phyloP scores from a whole-genome alignment of 2,113 vertebrate species.

The Oceanodroma tethys region DNA sequence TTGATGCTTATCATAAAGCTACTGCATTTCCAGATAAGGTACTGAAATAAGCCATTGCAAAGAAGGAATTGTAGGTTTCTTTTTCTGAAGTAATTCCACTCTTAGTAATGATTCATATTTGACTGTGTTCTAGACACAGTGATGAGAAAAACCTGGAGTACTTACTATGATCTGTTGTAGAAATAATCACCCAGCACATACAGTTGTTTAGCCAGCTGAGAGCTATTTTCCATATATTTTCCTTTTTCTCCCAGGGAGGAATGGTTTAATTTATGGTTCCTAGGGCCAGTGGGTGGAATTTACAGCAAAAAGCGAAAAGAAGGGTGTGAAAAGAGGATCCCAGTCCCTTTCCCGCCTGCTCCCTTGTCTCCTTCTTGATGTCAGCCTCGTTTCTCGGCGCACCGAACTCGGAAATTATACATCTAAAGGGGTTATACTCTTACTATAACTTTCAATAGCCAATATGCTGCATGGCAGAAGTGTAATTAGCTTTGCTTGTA shows the following conservation, averaged over 20 bases:
- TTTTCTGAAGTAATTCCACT: not conserved
- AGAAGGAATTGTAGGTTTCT: not conserved
- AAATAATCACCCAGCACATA: not conserved
- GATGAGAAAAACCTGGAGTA: not conserved
- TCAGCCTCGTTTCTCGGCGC: not conserved
- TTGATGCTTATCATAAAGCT: not conserved
- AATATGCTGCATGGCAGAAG: not conserved
- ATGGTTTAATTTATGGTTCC: not conserved
- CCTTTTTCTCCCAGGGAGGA: not conserved
- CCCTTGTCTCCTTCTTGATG: not conserved
- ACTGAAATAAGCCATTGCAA: not conserved
- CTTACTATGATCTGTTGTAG: not conserved
- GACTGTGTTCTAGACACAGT: not conserved
- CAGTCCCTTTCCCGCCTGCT: not conserved
- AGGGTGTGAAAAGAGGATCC: not conserved
- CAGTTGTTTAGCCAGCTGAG: not conserved
- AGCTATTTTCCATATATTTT: not conserved
- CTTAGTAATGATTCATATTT: not conserved
- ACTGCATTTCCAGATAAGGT: not conserved
- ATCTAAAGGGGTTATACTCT: not conserved
- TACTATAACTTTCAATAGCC: not conserved
- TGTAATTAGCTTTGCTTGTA: not conserved
- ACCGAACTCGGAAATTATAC: not conserved
- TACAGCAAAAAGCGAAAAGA: not conserved
- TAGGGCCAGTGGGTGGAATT: not conserved